Base-by-base conservation (phyloP, 2,888 invertebrate genomes). In the Trachelus tabidus region DNA sequence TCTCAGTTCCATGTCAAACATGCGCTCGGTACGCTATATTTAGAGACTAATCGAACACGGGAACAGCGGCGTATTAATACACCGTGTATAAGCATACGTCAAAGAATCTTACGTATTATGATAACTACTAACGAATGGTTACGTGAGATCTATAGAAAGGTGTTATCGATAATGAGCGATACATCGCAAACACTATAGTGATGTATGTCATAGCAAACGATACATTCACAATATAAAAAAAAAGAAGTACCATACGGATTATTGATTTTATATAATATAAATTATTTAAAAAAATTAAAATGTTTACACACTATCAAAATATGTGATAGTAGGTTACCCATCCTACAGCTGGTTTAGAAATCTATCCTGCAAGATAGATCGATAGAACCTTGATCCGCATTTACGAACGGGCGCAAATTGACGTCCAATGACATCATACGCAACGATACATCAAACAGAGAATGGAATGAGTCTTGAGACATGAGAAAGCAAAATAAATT, bases 361-460 rank as follows among this genome's bases (percentile, higher is more conserved):
- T 56, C 56, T 23, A 56, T 0, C 56, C 56, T 56, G 56, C 9
- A 56, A 56, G 56, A 23, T 56, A 56, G 23, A 56, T 56, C 23
- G 56, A 9, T 23, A 69, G n/a, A 78, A 75, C 78, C 78, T 78
- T 78, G 78, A 78, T 78, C 76, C 68, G 75, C 68, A 78, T 78
- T 78, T 75, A 68, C 78, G 75, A 73, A 15, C 73, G 78, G 75
- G 56, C 78, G 37, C 75, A 73, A 78, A 78, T 78, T 75, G 68
- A 73, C 35, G 15, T n/a, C 33, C 76, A 34, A 35, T 56, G 75
- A 75, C 75, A 56, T 75, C 75, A 75, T 33, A 34, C 71, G 11
- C 34, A 30, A 34, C n/a, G 23, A 37, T 37, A n/a, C 37, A 23
- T 34, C 23, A 34, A 23, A 11, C 23, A 30, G 34, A 6, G 31